Conservation (phyloP, 2,113 vertebrate genomes). For the Microcebus murinus region DNA sequence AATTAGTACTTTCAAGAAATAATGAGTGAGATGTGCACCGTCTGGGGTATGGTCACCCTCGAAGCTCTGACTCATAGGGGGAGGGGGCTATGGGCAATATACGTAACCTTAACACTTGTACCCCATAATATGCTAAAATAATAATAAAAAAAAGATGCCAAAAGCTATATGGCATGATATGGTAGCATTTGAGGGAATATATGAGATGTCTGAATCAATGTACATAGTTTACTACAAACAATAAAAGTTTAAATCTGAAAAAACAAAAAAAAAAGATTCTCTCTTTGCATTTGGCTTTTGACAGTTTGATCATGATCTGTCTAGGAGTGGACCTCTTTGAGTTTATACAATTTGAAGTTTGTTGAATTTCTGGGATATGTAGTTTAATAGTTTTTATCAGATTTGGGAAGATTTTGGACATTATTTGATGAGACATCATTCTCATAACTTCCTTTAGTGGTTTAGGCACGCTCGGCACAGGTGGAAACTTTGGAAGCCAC, state of each 20-base stretch:
- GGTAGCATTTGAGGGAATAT: neutral
- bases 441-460: neutral
- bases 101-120: no score
- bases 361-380: neutral
- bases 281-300: neutral
- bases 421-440: neutral
- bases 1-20: neutral
- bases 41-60: no score
- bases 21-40: no score
- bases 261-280: no score
- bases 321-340: neutral
- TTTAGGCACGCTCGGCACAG: neutral
- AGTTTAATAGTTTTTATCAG: neutral
- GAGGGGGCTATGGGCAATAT: no score
- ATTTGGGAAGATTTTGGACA: neutral
- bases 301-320: neutral
- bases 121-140: no score
- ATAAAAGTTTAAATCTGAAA: slow-evolving; percentile 3
- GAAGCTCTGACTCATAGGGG: no score
- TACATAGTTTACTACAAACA: neutral
- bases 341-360: neutral
- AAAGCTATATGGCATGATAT: neutral
- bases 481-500: neutral
- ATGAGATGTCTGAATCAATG: neutral
- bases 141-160: neutral